Base-by-base conservation (phyloP, 2,888 invertebrate species). In the Euplagia quadripunctaria region DNA sequence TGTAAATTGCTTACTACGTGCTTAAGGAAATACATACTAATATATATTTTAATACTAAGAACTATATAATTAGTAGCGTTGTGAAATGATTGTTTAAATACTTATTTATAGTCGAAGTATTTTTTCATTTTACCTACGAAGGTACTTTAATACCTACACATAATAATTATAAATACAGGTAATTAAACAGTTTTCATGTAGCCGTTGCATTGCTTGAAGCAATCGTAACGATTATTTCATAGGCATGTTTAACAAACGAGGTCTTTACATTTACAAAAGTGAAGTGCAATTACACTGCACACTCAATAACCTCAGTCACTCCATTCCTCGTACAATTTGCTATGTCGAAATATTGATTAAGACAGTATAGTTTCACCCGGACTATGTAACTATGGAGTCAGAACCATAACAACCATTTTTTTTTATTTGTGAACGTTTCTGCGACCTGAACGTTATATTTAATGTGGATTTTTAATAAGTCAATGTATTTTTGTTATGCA, bases 271-370 rank as follows among this genome's bases (percentile, higher is more conserved):
- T 12, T 20, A 12, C 14, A 20, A 63, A 69, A 49, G 43, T 55
- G n/a, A 52, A 74, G 66, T 63, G 73, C 71, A 75, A 64, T 73
- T 63, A 70, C 66, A 49, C 68, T 74, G 72, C 76, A 63, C 78
- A 70, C 61, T 75, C 63, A 11, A 69, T 55, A 73, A 77, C 74
- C 79, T 77, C 75, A 80, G 72, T 81, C 80, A 81, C 79, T 72
- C 58, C 74, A 82, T 86, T 84, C 85, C 79, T 83, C 80, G 82
- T 79, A 78, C 82, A 81, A 81, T 86, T 80, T 81, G 73, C 79
- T 72, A 79, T 82, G 83, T 81, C 80, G 82, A 84, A 87, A 82
- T 76, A 76, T 82, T 84, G 80, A 83, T 85, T 83, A 79, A 76
- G 31, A 31, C 31, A 31, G 80, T 83, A 75, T 77, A 79, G 77